Evolutionary conservation across 1,140 invertebrate genomes (phyloP), one percentile per base, ranked within the genome.

Genomic region (Liolophura sinensis): DNA sequence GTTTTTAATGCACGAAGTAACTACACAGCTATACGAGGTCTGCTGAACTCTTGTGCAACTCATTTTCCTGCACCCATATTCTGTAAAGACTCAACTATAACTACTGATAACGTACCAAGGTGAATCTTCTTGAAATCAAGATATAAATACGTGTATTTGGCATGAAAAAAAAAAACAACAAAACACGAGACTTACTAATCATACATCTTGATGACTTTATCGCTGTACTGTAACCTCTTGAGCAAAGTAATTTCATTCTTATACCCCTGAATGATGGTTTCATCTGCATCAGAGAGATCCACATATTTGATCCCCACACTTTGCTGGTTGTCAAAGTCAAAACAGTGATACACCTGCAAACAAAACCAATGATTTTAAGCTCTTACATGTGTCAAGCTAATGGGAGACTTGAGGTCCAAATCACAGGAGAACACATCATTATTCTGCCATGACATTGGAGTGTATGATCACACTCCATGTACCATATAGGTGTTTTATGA

Each of bases 161-260:
- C 25, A 7, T 18, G 14, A 51, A 31, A 57, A 49, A 31, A 20
- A 56, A 56, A 18, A 55, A 48, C 18, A 16, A 16, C 48, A 69
- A 60, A 52, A 49, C 12, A 24, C 24, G 16, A 1, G 55, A 91
- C 92, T 92, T 86, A 97, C 95, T 91, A 95, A 78, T 94, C 92
- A 85, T 89, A 91, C 78, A 99, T 90, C 64, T 88, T 89, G 70
- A 99, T 92, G 55, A 99, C 92, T 64, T 79, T 80, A 55, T 91
- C 87, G 68, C 92, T 92, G 56, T 90, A 89, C 84, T 96, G 94
- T 49, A 99, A 86, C 78, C 90, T 90, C 58, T 90, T 82, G n/a
- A 99, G 85, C 67, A 97, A 86, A 67, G 90, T 86, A 50, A 97
- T 93, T 87, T 99, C 97, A 82, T 98, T 96, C 46, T 94, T 86